Base-by-base conservation (phyloP, 2,797 vertebrate species). In the Periparus ater region DNA sequence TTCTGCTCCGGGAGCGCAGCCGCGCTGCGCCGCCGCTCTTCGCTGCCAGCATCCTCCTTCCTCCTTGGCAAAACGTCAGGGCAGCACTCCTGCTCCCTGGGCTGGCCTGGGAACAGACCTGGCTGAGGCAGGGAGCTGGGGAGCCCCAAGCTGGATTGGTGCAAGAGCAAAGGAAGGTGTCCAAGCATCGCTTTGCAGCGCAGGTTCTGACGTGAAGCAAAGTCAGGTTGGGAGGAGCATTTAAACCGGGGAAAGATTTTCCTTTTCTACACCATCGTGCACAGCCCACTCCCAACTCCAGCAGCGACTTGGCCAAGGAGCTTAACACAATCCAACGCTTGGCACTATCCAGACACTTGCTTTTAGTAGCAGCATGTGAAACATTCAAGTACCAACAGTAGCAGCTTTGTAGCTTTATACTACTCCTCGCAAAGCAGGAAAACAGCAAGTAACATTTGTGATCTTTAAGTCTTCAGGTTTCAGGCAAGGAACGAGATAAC, bases 381-480 rank as follows among this genome's bases (percentile, higher is more conserved):
- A 45, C 62, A 72, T 50, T 79, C 76, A 74, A 89, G 67, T 2
- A 73, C 53, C 62, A 55, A 58, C 60, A 78, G 82, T 30, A 88
- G 88, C 19, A 4, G 50, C 68, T 88, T 66, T 78, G 47, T 55
- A 75, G 75, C 76, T 89, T 91, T 74, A 50, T 50, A 57, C 88
- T 50, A 30, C n/a, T 85, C 29, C 4, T 26, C 30, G 66, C 57
- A 50, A 93, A 81, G 82, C 55, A 85, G 62, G 60, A 71, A 92
- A 94, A 7, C 61, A 85, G 34, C 30, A 79, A 79, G 75, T 34
- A 13, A 36, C 21, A 53, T 81, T 92, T 81, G 62, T 84, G 85
- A 85, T 94, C 66, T 90, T 79, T 58, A 76, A 88, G 82, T 48
- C 38, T 95, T 93, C 85, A 91, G 82, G 82, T 77, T 92, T 81